These are phyloP conservation scores for Loris lydekkerianus DNA, from an alignment of 2,797 vertebrate genomes.

Conservation along the genomic window DNA sequence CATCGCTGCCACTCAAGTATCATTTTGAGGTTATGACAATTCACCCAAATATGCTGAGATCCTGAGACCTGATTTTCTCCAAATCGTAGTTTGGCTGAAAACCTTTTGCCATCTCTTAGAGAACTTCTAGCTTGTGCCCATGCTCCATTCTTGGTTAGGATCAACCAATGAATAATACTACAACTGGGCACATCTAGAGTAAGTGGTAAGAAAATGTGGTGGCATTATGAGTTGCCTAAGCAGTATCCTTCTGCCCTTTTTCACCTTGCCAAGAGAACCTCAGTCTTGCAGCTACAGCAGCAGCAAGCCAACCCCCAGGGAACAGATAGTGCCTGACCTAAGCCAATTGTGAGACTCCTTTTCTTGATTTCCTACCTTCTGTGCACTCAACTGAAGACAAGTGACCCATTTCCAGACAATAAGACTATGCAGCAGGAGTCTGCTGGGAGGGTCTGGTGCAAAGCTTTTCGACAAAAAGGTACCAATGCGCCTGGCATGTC, in stretches of 20 bases:
- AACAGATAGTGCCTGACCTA: accelerated
- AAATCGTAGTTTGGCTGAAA: background rate
- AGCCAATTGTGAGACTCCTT: background rate
- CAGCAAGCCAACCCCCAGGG: too few species aligned
- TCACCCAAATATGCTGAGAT: background rate
- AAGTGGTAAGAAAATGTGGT: background rate
- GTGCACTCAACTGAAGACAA: accelerated
- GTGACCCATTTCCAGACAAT: background rate
- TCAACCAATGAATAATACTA: background rate
- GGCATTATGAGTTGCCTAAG: background rate
- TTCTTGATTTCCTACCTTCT: background rate
- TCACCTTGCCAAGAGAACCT: background rate
- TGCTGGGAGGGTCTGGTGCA: background rate
- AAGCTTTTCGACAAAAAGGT: background rate
- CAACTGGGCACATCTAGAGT: background rate
- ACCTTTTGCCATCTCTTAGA: background rate
- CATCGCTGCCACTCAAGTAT: accelerated
- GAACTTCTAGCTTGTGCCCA: background rate
- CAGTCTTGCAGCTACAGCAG: background rate
- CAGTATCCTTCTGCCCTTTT: too few species aligned
- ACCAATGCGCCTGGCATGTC: accelerated
- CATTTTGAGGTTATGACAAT: background rate
- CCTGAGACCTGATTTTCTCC: background rate
- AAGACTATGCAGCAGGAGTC: background rate
- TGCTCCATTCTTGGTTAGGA: background rate